phyloP scores from a whole-genome alignment of 2,888 invertebrate genomes.

The Peribatodes rhomboidaria region DNA sequence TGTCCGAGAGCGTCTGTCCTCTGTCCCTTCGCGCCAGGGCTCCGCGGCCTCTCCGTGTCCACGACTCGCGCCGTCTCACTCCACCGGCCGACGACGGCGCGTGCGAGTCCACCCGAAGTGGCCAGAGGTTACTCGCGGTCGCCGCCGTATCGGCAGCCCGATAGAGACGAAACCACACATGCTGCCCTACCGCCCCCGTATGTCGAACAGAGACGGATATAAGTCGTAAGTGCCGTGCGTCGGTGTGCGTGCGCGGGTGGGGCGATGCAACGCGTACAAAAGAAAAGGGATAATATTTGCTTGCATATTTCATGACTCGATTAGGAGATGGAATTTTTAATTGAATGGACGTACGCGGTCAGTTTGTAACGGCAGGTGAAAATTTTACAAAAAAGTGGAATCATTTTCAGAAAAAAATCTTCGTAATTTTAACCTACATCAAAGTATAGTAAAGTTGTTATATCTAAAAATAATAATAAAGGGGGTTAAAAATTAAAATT shows the following conservation, averaged over 20 bases:
- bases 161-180: constrained; percentile 73
- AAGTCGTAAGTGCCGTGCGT: constrained; percentile 81
- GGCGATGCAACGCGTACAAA: constrained; percentile 86
- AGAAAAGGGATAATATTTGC: constrained; percentile 87
- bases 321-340: constrained; percentile 87
- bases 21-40: constrained; percentile 86
- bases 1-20: constrained; percentile 87
- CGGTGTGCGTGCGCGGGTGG: constrained; percentile 86
- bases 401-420: neutral
- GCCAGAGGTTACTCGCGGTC: constrained; percentile 87
- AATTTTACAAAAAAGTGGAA: neutral
- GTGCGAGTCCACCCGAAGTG: constrained; percentile 84
- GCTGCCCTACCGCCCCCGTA: constrained; percentile 56
- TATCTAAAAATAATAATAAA: neutral
- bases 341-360: constrained; percentile 83
- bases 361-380: constrained; percentile 52
- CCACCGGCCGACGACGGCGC: constrained; percentile 83
- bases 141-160: constrained; percentile 79
- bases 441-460: neutral
- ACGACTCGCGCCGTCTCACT: constrained; percentile 80
- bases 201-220: constrained; percentile 72
- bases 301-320: constrained; percentile 87
- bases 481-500: neutral
- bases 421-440: neutral
- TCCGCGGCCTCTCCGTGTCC: constrained; percentile 82